phyloP scores from a whole-genome alignment of 2,888 invertebrate species.

The Meteorus colon region DNA sequence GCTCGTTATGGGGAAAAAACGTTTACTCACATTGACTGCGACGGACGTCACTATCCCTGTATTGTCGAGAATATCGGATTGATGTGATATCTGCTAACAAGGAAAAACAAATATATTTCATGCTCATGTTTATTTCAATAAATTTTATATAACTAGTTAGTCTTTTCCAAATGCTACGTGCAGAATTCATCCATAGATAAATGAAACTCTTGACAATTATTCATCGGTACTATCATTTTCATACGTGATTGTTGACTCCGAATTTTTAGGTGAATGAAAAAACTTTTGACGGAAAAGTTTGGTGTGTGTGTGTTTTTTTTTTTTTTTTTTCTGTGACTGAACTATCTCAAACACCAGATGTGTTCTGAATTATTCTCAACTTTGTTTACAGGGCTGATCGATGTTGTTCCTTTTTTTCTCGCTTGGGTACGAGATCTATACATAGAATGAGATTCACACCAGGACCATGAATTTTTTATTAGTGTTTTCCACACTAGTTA shows the following conservation, averaged over 20 bases:
- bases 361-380: not conserved
- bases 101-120: not conserved
- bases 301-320: not conserved
- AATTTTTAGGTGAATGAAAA: not conserved
- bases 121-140: not conserved
- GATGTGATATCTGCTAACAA: not conserved
- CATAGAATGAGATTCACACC: not conserved
- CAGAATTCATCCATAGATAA: too few species aligned
- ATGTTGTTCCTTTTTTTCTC: not conserved
- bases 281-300: not conserved
- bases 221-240: not conserved
- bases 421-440: not conserved
- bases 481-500: too few species aligned
- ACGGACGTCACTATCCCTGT: not conserved
- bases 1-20: not conserved
- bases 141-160: not conserved
- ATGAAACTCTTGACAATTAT: too few species aligned
- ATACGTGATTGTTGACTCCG: not conserved
- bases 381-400: not conserved
- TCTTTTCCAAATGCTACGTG: too few species aligned
- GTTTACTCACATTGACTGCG: not conserved
- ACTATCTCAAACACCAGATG: not conserved
- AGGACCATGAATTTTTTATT: not conserved
- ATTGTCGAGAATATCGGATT: not conserved
- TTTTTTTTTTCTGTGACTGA: not conserved